phyloP scores from a whole-genome alignment of 53 echinoderm and acorn worm species.

The Henricia sp. region DNA sequence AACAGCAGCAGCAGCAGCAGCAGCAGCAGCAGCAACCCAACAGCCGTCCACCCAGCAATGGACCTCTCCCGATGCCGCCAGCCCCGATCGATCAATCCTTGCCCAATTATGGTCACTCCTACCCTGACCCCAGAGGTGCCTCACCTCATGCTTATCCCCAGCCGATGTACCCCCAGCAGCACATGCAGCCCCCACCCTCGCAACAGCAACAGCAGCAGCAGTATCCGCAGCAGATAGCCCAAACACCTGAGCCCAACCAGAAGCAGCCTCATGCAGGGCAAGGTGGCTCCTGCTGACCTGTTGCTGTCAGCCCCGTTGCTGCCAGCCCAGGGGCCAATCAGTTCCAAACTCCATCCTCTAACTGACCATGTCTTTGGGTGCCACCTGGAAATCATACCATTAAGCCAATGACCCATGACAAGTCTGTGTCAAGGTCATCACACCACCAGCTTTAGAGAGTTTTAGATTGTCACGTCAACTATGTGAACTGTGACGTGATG shows the following conservation, averaged over 20 bases:
- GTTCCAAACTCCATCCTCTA: no score
- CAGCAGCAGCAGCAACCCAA: conserved; percentile 20
- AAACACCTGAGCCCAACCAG: conserved; percentile 38
- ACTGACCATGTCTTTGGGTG: no score
- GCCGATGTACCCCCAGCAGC: conserved; percentile 64
- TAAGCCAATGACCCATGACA: no score
- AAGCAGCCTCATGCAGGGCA: conserved; percentile 44
- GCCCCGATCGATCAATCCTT: conserved; percentile 54
- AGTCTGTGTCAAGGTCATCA: no score
- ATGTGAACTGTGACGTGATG: no score
- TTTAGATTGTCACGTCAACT: no score
- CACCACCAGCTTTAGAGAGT: no score
- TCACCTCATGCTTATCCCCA: conserved; percentile 66
- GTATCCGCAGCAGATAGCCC: conserved; percentile 30
- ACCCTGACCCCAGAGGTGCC: conserved; percentile 62
- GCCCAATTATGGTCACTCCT: conserved; percentile 65
- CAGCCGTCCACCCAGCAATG: conserved; percentile 57
- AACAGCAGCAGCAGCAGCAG: conserved; percentile 29
- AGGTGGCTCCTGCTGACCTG: conserved; percentile 30
- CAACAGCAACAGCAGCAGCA: conserved; percentile 46
- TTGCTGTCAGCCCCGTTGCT: no score
- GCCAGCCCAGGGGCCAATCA: no score
- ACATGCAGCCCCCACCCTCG: conserved; percentile 42
- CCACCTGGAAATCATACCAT: no score
- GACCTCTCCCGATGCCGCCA: conserved; percentile 58